Conservation (phyloP, 1,140 invertebrate species). For the Drosophila serrata region DNA sequence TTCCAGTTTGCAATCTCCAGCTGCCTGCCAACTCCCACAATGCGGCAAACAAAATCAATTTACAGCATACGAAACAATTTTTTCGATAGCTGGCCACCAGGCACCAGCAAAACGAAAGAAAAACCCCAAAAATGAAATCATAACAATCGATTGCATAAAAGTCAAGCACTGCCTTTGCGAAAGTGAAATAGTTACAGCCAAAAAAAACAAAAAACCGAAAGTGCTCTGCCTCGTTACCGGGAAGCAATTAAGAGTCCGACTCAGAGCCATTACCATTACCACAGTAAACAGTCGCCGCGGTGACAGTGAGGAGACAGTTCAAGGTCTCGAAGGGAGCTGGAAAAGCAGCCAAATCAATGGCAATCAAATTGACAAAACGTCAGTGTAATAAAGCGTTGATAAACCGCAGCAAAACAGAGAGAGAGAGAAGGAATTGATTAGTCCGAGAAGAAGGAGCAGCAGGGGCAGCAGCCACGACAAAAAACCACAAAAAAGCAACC, state of each 20-base stretch:
- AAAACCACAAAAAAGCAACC: slow-evolving; percentile 59
- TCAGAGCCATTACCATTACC: slow-evolving; percentile 57
- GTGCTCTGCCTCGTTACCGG: slow-evolving; percentile 37
- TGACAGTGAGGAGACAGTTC: slow-evolving; percentile 63
- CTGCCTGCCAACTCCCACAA: slow-evolving; percentile 46
- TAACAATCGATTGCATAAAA: slow-evolving; percentile 53
- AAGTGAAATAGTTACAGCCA: slow-evolving; percentile 23
- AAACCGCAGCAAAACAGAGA: slow-evolving; percentile 63
- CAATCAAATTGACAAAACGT: slow-evolving; percentile 85
- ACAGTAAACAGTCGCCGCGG: slow-evolving; percentile 43
- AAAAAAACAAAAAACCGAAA: slow-evolving; percentile 58
- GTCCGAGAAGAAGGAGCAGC: slow-evolving; percentile 13
- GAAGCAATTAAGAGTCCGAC: slow-evolving; percentile 58
- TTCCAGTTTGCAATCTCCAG: slow-evolving; percentile 32
- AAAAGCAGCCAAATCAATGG: slow-evolving; percentile 71
- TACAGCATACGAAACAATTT: slow-evolving; percentile 44
- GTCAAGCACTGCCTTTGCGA: slow-evolving; percentile 16
- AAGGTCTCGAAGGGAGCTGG: slow-evolving; percentile 57
- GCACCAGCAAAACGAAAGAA: slow-evolving; percentile 14
- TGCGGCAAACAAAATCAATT: slow-evolving; percentile 64
- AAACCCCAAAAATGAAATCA: slow-evolving; percentile 36
- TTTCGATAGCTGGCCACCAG: slow-evolving; percentile 27
- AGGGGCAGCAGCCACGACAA: slow-evolving; percentile 21
- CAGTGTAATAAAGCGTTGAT: slow-evolving; percentile 84
- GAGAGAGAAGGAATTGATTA: slow-evolving; percentile 69